These are phyloP conservation scores for Numida meleagris DNA, from an alignment of 2,113 vertebrate genomes.

Conservation along the genomic window DNA sequence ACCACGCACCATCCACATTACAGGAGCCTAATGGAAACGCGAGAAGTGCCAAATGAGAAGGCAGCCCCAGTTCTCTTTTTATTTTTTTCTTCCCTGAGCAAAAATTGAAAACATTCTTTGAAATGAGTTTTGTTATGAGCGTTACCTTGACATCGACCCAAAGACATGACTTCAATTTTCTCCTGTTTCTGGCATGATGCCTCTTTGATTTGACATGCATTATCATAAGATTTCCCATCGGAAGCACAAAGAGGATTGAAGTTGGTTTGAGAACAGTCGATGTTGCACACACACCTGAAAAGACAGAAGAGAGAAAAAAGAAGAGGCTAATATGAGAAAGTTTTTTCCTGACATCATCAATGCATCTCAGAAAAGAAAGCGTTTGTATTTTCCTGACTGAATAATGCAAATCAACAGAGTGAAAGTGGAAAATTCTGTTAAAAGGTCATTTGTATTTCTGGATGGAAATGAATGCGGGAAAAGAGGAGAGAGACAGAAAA, in stretches of 20 bases:
- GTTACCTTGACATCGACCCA: conserved; percentile 99
- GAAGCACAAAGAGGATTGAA: conserved; percentile 99
- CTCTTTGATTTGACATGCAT: conserved; percentile 99
- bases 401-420: conserved; percentile 37
- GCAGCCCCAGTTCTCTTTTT: not conserved
- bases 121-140: conserved; percentile 74
- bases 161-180: conserved; percentile 98
- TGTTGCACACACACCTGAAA: conserved; percentile 98
- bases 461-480: not conserved
- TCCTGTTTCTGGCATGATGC: conserved; percentile 99
- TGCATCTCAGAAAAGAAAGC: conserved; percentile 8
- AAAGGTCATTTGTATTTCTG: conserved; percentile 15
- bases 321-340: conserved; percentile 14
- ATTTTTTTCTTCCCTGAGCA: not conserved
- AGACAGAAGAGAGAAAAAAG: conserved; percentile 29
- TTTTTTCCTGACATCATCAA: conserved; percentile 3
- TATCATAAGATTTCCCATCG: conserved; percentile 98
- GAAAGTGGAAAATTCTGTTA: not conserved
- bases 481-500: conserved; percentile 5
- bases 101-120: conserved; percentile 74
- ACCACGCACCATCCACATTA: not conserved
- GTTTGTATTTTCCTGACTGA: conserved; percentile 4
- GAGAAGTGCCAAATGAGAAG: conserved; percentile 46
- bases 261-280: conserved; percentile 98
- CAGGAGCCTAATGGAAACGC: conserved; percentile 33